These are phyloP conservation scores for Ceriagrion tenellum DNA, from an alignment of 2,888 invertebrate species.

Conservation along the genomic window DNA sequence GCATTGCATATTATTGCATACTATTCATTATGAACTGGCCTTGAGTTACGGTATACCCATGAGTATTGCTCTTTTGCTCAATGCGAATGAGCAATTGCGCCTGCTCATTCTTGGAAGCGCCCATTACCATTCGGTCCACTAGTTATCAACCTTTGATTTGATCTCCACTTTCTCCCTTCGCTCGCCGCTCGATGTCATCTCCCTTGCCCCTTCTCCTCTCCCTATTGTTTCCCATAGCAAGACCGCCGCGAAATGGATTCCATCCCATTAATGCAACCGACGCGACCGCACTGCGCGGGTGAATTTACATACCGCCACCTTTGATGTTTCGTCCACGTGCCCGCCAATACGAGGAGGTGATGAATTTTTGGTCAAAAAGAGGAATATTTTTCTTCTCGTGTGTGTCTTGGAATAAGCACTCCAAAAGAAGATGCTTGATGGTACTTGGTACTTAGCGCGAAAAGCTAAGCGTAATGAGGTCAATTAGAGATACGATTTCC, in stretches of 20 bases:
- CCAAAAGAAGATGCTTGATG: background rate
- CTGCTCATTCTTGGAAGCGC: conserved; percentile 30
- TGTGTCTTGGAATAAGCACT: background rate
- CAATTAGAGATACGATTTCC: too few relatives aligned
- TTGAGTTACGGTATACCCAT: too few relatives aligned
- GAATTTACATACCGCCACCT: background rate
- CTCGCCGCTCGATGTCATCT: too few relatives aligned
- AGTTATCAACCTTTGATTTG: too few relatives aligned
- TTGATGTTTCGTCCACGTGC: background rate
- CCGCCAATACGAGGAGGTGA: background rate
- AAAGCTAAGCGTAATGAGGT: background rate
- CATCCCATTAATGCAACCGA: background rate
- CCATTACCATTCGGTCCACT: too few relatives aligned
- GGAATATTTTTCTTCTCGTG: background rate
- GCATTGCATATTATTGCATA: too few relatives aligned
- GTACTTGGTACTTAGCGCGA: background rate
- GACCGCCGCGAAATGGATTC: background rate
- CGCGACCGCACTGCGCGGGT: background rate
- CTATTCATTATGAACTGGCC: too few relatives aligned
- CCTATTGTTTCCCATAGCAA: background rate
- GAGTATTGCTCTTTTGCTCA: too few relatives aligned
- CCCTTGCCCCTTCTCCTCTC: background rate
- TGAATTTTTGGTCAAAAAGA: background rate
- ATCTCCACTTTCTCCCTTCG: too few relatives aligned
- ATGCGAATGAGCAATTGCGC: background rate